Evolutionary conservation across 2,797 vertebrate species (phyloP), one percentile per base, ranked within the genome.

Genomic region (Smutsia gigantea): DNA sequence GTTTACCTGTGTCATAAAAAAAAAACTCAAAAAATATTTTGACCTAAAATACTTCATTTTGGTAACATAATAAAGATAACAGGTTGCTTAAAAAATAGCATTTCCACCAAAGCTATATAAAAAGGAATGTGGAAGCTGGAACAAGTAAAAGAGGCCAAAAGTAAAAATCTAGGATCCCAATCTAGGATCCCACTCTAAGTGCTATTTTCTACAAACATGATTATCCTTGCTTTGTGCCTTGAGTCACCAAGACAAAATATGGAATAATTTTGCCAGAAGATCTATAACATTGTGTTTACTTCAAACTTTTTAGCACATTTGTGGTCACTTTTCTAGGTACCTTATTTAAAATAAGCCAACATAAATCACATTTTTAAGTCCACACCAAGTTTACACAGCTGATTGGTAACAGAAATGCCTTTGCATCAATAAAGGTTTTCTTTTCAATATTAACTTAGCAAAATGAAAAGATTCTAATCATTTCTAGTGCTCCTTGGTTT

Each of bases 361-460:
- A 89, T 61, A 84, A 85, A 90, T 49, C 68, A 92, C 5, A 74
- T 42, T 31, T 94, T 64, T 51, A 93, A 96, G 91, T 75, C n/a
- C 10, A 79, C 34, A 68, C 27, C 51, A 64, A 83, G 7, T 86
- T 87, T 87, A 93, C 8, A 68, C 5, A 91, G 72, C 29, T 74
- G 64, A 81, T 11, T 96, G 49, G 15, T 78, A 95, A 87, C n/a
- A 93, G 42, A 66, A 92, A 55, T 84, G n/a, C 14, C 34, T 25
- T 61, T 81, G 4, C 25, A 87, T 55, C 51, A 78, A 19, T 46
- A 61, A 57, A 63, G 78, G 25, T 81, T 90, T 77, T 63, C 42
- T 87, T 64, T 93, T 86, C 49, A n/a, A 25, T 75, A 89, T 94
- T 93, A 96, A 75, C 7, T 39, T 68, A 61, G 12, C 17, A 66